Conservation (phyloP, 2,113 vertebrate species). For the Prionailurus bengalensis region DNA sequence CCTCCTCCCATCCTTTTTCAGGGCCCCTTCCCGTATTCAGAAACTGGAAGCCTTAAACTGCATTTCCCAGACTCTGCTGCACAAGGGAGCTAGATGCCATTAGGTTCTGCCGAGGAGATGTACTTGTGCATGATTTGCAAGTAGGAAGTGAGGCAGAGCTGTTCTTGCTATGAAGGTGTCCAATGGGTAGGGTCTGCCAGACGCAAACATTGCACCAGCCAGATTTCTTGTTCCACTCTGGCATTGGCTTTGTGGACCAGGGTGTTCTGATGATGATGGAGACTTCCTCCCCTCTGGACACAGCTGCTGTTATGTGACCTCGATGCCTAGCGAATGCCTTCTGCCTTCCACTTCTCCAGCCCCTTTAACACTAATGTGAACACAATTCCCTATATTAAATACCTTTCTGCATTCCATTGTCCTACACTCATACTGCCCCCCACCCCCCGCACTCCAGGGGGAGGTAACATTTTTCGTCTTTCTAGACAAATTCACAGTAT, state of each 20-base stretch:
- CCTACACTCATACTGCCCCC: background rate
- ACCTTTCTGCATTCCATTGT: background rate
- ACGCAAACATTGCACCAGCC: rapidly evolving
- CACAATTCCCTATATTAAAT: background rate
- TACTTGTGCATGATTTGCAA: background rate
- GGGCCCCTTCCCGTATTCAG: background rate
- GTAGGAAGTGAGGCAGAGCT: background rate
- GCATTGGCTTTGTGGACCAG: background rate
- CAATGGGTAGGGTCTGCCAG: too few relatives aligned
- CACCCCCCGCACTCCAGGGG: background rate
- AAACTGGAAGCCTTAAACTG: background rate
- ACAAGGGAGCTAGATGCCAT: background rate
- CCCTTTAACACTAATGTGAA: background rate
- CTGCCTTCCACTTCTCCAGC: background rate
- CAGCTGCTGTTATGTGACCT: background rate
- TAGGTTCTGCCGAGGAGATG: too few relatives aligned
- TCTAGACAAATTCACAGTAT: too few relatives aligned
- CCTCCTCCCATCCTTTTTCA: background rate
- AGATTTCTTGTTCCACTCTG: background rate
- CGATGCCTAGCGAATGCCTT: background rate
- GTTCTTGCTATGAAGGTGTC: background rate
- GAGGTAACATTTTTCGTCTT: background rate
- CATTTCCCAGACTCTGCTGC: background rate
- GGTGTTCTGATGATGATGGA: background rate
- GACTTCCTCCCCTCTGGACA: background rate